phyloP scores from a whole-genome alignment of 2,113 vertebrate species.

The Anser cygnoides region DNA sequence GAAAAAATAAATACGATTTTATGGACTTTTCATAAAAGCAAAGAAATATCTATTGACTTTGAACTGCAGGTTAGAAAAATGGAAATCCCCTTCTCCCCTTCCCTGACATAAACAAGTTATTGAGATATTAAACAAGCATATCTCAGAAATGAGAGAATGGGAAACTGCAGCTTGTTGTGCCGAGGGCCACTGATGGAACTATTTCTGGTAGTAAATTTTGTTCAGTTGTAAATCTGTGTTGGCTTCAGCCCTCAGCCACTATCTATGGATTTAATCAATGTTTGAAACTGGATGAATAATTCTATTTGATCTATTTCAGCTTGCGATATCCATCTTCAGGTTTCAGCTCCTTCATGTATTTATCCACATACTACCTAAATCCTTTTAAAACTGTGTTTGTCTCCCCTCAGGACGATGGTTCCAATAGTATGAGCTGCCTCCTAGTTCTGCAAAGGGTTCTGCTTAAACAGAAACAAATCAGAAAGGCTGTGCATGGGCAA shows the following conservation, averaged over 20 bases:
- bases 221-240: conserved; percentile 51
- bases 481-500: not conserved
- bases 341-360: conserved; percentile 34
- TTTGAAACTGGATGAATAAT: conserved; percentile 56
- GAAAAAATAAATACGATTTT: not conserved
- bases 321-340: conserved; percentile 42
- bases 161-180: conserved; percentile 3
- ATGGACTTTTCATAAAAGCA: not conserved
- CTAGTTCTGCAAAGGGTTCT: not conserved
- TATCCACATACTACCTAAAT: conserved; percentile 10
- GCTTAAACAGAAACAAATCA: not conserved
- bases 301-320: conserved; percentile 42
- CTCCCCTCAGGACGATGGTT: not conserved
- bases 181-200: conserved; percentile 8
- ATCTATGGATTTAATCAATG: conserved; percentile 58
- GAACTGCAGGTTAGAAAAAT: not conserved
- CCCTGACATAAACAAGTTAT: not conserved
- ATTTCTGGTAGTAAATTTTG: conserved; percentile 49
- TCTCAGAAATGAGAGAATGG: conserved; percentile 10
- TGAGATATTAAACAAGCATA: not conserved
- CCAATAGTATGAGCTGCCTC: not conserved
- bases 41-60: not conserved
- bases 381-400: not conserved
- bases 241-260: conserved; percentile 37
- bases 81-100: not conserved